Evolutionary conservation across 2,888 invertebrate genomes (phyloP).

Genomic region (Drosophila birchii): DNA sequence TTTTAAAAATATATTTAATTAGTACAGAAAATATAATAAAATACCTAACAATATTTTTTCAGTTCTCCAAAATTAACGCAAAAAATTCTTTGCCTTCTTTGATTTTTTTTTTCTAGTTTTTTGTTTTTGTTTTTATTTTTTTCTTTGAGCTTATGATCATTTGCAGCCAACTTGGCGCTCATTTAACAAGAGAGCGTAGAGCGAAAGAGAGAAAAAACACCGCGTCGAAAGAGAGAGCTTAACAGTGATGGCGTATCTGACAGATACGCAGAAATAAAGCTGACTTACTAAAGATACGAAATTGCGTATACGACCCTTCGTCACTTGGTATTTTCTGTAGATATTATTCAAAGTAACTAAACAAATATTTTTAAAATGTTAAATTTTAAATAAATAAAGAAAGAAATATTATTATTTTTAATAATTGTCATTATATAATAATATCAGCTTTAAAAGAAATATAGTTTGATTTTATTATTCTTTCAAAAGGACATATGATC

Average conservation of each 20-base stretch:
- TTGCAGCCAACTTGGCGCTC: conserved; percentile 48
- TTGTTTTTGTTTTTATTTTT: neutral
- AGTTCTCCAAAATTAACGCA: conserved; percentile 30
- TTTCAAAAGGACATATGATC: no score
- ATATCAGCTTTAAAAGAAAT: no score
- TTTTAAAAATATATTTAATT: neutral
- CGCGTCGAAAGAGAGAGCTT: neutral
- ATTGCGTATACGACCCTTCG: conserved; percentile 1
- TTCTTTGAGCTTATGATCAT: conserved; percentile 44
- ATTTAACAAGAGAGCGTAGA: conserved; percentile 15
- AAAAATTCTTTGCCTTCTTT: conserved; percentile 26
- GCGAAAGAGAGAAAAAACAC: neutral
- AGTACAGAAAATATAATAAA: neutral
- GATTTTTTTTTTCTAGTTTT: neutral
- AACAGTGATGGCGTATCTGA: conserved; percentile 6
- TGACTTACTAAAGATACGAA: neutral
- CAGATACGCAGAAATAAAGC: conserved; percentile 1
- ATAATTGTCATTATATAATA: no score
- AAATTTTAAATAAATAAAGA: no score
- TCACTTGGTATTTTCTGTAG: no score
- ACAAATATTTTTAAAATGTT: no score
- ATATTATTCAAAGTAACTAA: no score
- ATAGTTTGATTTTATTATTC: no score
- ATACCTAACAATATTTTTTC: neutral
- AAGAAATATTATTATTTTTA: no score